phyloP scores from a whole-genome alignment of 1,140 invertebrate genomes.

The Neodiprion lecontei region DNA sequence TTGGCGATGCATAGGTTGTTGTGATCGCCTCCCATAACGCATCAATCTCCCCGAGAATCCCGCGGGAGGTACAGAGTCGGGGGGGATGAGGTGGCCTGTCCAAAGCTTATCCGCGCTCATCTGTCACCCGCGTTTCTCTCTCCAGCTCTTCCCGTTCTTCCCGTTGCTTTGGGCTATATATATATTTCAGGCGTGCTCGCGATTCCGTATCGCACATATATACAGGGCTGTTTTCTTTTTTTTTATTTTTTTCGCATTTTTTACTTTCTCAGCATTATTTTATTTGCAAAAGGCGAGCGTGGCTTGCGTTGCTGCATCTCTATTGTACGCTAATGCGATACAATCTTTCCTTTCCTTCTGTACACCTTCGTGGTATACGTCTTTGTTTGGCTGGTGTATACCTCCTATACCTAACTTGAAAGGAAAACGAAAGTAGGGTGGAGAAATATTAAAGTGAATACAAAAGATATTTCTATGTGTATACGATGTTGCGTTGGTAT shows the following conservation, averaged over 20 bases:
- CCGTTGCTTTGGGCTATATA: too few relatives aligned
- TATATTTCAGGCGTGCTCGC: too few relatives aligned
- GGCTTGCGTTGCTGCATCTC: background rate
- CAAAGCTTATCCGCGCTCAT: constrained; percentile 38
- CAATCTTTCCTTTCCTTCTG: background rate
- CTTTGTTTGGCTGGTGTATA: too few relatives aligned
- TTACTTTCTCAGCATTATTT: background rate
- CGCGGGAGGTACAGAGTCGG: constrained; percentile 24
- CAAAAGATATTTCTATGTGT: too few relatives aligned
- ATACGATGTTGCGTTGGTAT: too few relatives aligned
- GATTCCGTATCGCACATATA: background rate
- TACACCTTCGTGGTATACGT: background rate
- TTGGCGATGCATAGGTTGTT: constrained; percentile 46
- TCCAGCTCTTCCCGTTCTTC: constrained; percentile 9
- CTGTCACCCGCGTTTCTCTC: constrained; percentile 30
- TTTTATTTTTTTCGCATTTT: background rate
- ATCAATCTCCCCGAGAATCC: constrained; percentile 41
- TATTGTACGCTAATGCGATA: constrained; percentile 1
- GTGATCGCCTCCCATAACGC: constrained; percentile 46
- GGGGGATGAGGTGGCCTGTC: constrained; percentile 25
- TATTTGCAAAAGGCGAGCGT: too few relatives aligned
- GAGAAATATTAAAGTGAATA: background rate
- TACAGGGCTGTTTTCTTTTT: background rate
- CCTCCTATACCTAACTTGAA: background rate
- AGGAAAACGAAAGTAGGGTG: background rate